phyloP scores from a whole-genome alignment of 2,888 invertebrate genomes.

The Andrena minutula region DNA sequence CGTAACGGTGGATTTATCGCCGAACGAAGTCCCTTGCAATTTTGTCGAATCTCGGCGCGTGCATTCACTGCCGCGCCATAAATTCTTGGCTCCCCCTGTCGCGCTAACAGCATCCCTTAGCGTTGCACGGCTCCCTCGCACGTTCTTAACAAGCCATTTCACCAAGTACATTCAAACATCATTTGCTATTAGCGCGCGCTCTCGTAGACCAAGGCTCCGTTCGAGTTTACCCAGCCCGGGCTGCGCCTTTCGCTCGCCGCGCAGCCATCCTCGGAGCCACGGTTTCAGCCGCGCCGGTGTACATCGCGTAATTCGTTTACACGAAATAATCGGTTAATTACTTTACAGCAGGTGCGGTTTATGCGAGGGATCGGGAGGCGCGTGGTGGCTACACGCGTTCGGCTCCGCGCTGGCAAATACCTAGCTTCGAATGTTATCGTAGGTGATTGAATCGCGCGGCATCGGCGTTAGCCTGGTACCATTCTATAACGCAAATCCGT shows the following conservation, averaged over 20 bases:
- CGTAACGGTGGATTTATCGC: slow-evolving; percentile 17
- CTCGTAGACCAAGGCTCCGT: neutral
- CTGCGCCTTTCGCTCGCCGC: neutral
- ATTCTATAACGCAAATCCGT: slow-evolving; percentile 32
- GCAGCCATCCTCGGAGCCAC: neutral
- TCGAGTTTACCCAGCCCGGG: neutral
- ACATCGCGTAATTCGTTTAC: slow-evolving; percentile 16
- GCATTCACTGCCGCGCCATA: neutral
- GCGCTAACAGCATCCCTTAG: neutral
- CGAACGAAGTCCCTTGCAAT: neutral
- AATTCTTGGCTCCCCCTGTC: neutral
- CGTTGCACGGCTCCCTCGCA: neutral
- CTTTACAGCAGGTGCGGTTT: slow-evolving; percentile 1
- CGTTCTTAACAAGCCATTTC: neutral
- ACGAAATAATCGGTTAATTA: slow-evolving; percentile 34
- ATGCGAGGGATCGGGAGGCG: neutral
- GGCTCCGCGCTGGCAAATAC: slow-evolving; percentile 8
- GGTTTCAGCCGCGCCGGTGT: neutral
- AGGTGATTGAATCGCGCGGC: slow-evolving; percentile 27
- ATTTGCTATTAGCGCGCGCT: neutral
- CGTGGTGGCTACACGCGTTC: slow-evolving; percentile 1
- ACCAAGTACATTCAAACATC: neutral
- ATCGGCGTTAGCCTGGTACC: slow-evolving; percentile 1
- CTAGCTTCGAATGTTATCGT: slow-evolving; percentile 25
- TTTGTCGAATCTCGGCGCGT: neutral